Evolutionary conservation across 2,797 vertebrate species (phyloP).

Genomic region (Poecilia picta): DNA sequence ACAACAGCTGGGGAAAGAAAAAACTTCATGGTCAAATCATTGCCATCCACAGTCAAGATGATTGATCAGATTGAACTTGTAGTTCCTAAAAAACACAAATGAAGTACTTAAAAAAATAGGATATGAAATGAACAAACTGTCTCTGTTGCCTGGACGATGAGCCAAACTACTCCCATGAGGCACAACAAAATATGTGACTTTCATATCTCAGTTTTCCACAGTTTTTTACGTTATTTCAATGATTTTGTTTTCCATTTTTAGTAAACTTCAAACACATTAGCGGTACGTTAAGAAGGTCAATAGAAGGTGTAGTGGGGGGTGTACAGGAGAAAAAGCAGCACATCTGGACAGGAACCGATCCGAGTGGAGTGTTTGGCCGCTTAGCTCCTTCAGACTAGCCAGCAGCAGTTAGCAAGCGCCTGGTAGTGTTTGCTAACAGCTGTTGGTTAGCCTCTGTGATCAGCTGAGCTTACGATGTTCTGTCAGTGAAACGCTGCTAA

Average conservation of each 20-base stretch:
- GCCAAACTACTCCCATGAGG: neutral
- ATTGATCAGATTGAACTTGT: neutral
- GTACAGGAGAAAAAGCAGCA: neutral
- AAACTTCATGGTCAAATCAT: conserved; percentile 2
- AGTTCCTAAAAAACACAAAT: neutral
- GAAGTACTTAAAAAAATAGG: neutral
- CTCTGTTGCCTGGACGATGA: conserved; percentile 10
- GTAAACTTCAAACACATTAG: neutral
- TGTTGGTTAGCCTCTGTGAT: too few species aligned
- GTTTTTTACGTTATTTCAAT: neutral
- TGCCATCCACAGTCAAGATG: neutral
- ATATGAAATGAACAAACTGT: neutral
- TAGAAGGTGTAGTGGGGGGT: neutral
- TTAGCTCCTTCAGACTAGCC: too few species aligned
- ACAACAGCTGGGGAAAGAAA: conserved; percentile 7
- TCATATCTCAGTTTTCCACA: neutral
- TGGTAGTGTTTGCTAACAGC: too few species aligned
- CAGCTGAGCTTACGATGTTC: too few species aligned
- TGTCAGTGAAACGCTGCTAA: too few species aligned
- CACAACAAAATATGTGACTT: neutral
- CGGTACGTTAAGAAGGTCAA: neutral
- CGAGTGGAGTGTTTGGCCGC: too few species aligned
- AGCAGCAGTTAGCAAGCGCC: too few species aligned
- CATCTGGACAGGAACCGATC: neutral
- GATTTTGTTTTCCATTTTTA: neutral